Conservation (phyloP, 2,888 invertebrate species). For the Leucophenga maculata region DNA sequence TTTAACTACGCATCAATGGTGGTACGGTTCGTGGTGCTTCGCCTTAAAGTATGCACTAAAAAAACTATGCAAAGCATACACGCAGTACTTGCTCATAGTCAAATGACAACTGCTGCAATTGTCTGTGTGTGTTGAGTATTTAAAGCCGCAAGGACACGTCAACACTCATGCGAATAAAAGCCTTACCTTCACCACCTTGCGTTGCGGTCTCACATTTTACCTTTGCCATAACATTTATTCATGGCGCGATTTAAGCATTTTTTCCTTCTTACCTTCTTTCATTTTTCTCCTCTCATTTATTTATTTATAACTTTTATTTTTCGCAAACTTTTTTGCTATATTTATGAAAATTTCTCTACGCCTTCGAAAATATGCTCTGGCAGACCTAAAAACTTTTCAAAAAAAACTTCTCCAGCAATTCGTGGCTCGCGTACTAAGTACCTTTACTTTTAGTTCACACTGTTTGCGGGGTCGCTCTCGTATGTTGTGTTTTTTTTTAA, state of each 20-base stretch:
- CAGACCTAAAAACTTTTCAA: neutral
- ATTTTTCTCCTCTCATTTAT: neutral
- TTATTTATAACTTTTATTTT: constrained; percentile 21
- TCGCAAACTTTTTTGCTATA: neutral
- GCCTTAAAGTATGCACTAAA: constrained; percentile 17
- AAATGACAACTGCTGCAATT: neutral
- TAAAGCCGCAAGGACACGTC: constrained; percentile 51
- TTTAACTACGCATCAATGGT: constrained; percentile 34
- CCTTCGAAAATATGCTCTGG: neutral
- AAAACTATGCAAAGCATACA: constrained; percentile 16
- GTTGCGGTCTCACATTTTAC: neutral
- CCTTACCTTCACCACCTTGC: neutral
- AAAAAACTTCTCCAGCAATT: too few species aligned
- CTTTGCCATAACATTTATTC: neutral
- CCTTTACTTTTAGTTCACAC: too few species aligned
- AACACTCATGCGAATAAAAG: constrained; percentile 30
- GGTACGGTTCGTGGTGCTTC: too few species aligned
- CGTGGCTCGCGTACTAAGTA: too few species aligned
- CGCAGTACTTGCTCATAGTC: constrained; percentile 4
- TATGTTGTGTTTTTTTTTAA: too few species aligned
- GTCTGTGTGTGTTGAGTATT: constrained; percentile 13
- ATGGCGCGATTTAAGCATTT: neutral
- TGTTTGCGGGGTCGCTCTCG: too few species aligned
- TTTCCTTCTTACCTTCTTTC: too few species aligned
- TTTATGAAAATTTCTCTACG: neutral